Evolutionary conservation across 2,888 invertebrate genomes (phyloP), one percentile per base, ranked within the genome.

Genomic region (Macrophya annulata): DNA sequence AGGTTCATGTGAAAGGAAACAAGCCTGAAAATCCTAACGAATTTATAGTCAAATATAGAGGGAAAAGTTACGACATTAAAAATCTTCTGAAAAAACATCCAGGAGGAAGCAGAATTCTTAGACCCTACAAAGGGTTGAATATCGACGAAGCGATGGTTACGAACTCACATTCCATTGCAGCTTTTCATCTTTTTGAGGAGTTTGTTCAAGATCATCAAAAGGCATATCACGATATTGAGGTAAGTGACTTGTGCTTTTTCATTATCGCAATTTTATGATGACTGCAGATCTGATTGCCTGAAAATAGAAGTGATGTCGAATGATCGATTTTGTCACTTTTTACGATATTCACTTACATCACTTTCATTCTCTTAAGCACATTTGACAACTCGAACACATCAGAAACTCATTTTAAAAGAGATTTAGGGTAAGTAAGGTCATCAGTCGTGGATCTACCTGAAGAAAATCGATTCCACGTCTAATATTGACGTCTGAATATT

Each of bases 61-160:
- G 92, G 10, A 93, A 95, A 59, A 93, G 92, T 79, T 97, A 97
- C 93, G 95, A 97, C 90, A 94, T 97, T 84, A 93, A 95, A 76
- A 92, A 94, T 55, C 97, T 97, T 90, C 89, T 96, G 82, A 94
- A 94, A 83, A 96, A 96, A 89, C 97, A 97, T 92, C 97, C 97
- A 0, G 97, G 97, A 0, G 97, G 97, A 0, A 92, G 95, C 0
- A 96, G 96, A 89, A 96, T 96, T 1, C 92, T 97, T 0, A 93
- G 94, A 88, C 92, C 93, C n/a, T 96, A 94, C 88, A 93, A 94
- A 89, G 95, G 95, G 5, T 95, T 94, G 89, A 95, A 95, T 83
- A 93, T 96, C 51, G 92, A 94, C 31, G 92, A 94, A 25, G 95
- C 94, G 17, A 95, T 96, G 94, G 89, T 91, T 74, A 93, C 94